Conservation (phyloP, 2,888 invertebrate species). For the Glaucopsyche alexis region DNA sequence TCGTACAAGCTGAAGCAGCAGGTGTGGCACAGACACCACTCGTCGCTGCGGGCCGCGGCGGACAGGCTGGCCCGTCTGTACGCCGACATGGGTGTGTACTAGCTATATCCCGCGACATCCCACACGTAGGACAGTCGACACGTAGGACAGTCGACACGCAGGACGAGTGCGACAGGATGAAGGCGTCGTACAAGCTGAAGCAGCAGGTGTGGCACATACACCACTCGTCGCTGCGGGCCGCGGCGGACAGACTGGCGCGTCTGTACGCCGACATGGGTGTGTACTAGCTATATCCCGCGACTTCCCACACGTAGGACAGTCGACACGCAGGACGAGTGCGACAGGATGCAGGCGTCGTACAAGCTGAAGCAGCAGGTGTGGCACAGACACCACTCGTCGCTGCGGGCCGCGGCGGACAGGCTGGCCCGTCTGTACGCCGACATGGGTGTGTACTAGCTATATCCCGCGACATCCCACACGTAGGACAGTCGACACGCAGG, state of each 20-base stretch:
- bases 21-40: slow-evolving; percentile 63
- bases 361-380: slow-evolving; percentile 59
- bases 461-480: neutral
- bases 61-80: slow-evolving; percentile 60
- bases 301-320: neutral
- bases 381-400: slow-evolving; percentile 60
- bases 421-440: slow-evolving; percentile 62
- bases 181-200: slow-evolving; percentile 47
- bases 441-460: slow-evolving; percentile 47
- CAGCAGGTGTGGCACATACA: slow-evolving; percentile 67
- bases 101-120: neutral
- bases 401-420: slow-evolving; percentile 55
- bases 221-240: slow-evolving; percentile 52
- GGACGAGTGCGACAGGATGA: slow-evolving; percentile 4
- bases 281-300: slow-evolving; percentile 25
- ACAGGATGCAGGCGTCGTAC: slow-evolving; percentile 35
- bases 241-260: slow-evolving; percentile 58
- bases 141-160: slow-evolving; percentile 45
- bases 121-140: neutral
- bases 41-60: slow-evolving; percentile 51
- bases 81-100: slow-evolving; percentile 55
- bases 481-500: neutral
- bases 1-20: slow-evolving; percentile 56
- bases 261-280: slow-evolving; percentile 60
- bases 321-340: slow-evolving; percentile 30